Base-by-base conservation (phyloP, 2,888 invertebrate genomes). In the Hydropsyche betteni region DNA sequence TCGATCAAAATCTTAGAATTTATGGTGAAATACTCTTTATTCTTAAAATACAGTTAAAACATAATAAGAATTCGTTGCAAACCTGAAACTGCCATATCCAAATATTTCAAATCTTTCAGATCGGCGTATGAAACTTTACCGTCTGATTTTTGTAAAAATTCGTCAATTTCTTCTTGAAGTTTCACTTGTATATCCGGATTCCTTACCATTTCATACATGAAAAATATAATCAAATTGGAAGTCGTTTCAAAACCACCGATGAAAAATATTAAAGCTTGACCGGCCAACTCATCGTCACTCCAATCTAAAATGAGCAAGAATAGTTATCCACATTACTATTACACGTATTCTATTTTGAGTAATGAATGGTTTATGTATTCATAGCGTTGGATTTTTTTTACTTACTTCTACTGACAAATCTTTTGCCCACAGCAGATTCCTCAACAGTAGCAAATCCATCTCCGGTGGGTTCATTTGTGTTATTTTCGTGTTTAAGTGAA, bases 401-500 rank as follows among this genome's bases (percentile, higher is more conserved):
- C 68, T 36, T 16, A 77, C 77, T 55, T 77, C 74, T 77, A 24
- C 72, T 75, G 5, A 69, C 69, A 2, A 1, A n/a, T n/a, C 58
- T 34, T 61, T 83, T 84, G 4, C 86, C 85, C 16, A 85, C 79
- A 4, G 79, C 74, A 0, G 85, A 86, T 80, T 86, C 86, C 77
- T 86, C 84, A 0, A 85, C 86, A 0, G 85, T 85, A 0, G 86
- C 84, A 75, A 85, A 86, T 0, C 86, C 86, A 50, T 83, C 82
- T 7, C 38, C 53, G 4, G 5, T 5, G 4, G 64, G 4, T 75
- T 83, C 83, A n/a, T 36, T 34, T 1, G 78, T 77, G 8, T 84
- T 83, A 0, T 64, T n/a, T 80, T 72, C 84, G 83, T 84, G 79
- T 36, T 51, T 55, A n/a, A 78, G 36, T 0, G 74, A 58, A 2